Evolutionary conservation across 2,797 vertebrate genomes (phyloP).

Genomic region (Mormyrus hasselquistii): DNA sequence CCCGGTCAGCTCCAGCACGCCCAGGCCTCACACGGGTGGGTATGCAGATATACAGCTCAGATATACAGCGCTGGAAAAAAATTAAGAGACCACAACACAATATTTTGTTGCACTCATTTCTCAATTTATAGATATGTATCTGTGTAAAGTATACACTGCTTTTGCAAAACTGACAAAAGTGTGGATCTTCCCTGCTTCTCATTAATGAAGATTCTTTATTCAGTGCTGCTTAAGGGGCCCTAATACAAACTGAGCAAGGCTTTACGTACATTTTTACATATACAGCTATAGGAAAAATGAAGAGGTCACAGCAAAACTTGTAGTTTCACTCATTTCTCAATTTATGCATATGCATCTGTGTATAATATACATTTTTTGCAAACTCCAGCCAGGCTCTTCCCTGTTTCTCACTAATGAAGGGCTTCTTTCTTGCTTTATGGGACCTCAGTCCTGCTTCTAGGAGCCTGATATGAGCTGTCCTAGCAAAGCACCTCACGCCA

Average conservation of each 20-base stretch:
- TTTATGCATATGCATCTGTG: neutral
- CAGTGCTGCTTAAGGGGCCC: too few relatives aligned
- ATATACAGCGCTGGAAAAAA: neutral
- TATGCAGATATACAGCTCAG: neutral
- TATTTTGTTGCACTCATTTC: neutral
- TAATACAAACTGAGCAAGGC: too few relatives aligned
- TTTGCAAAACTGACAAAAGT: too few relatives aligned
- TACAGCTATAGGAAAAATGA: too few relatives aligned
- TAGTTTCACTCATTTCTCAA: neutral
- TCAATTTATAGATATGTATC: too few relatives aligned
- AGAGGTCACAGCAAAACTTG: too few relatives aligned
- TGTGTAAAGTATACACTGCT: too few relatives aligned
- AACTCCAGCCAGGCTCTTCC: neutral
- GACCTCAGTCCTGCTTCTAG: neutral
- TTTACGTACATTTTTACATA: too few relatives aligned
- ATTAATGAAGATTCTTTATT: too few relatives aligned
- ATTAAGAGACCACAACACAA: neutral
- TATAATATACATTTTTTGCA: neutral
- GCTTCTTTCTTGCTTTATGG: neutral
- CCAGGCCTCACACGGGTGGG: slow-evolving; percentile 76
- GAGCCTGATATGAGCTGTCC: neutral
- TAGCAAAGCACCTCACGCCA: neutral
- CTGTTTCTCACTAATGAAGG: neutral
- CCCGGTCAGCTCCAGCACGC: slow-evolving; percentile 61
- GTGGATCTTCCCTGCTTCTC: too few relatives aligned